Evolutionary conservation across 2,888 invertebrate genomes (phyloP).

Genomic region (Pycnomerus fuliginosus): DNA sequence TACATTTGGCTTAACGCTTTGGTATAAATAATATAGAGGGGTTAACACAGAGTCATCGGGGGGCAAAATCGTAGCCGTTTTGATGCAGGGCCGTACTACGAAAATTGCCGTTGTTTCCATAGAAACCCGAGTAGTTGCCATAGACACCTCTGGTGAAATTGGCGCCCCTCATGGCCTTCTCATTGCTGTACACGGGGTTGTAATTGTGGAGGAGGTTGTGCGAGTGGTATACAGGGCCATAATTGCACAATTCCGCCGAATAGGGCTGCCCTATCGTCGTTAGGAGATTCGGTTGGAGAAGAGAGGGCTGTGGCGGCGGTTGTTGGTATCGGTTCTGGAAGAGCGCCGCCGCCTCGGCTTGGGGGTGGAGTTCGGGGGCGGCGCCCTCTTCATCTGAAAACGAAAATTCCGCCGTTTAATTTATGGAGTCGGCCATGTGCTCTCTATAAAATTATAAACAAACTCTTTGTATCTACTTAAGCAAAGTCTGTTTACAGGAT

Average conservation of each 20-base stretch:
- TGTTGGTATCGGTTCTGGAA: constrained; percentile 42
- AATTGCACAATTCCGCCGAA: constrained; percentile 64
- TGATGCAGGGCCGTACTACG: constrained; percentile 37
- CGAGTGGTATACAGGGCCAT: constrained; percentile 66
- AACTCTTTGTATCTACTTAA: constrained; percentile 19
- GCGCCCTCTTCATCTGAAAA: constrained; percentile 10
- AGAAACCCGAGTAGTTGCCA: constrained; percentile 46
- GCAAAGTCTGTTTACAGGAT: constrained; percentile 31
- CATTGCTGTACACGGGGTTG: constrained; percentile 47
- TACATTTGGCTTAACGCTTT: too few species aligned
- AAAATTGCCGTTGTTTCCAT: constrained; percentile 42
- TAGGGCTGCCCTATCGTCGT: constrained; percentile 62
- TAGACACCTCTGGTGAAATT: constrained; percentile 47
- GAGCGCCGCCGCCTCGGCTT: constrained; percentile 12
- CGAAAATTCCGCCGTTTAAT: constrained; percentile 26
- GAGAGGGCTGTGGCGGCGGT: constrained; percentile 37
- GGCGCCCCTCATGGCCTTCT: constrained; percentile 43
- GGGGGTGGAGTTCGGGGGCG: constrained; percentile 24
- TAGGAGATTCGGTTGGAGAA: constrained; percentile 39
- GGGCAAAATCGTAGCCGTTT: constrained; percentile 45
- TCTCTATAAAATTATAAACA: constrained; percentile 35
- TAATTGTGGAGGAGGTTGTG: constrained; percentile 53
- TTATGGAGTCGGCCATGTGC: constrained; percentile 39
- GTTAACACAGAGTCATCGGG: constrained; percentile 39
- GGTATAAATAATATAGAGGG: not conserved